These are phyloP conservation scores for Eira barbara DNA, from an alignment of 2,113 vertebrate species.

Conservation along the genomic window DNA sequence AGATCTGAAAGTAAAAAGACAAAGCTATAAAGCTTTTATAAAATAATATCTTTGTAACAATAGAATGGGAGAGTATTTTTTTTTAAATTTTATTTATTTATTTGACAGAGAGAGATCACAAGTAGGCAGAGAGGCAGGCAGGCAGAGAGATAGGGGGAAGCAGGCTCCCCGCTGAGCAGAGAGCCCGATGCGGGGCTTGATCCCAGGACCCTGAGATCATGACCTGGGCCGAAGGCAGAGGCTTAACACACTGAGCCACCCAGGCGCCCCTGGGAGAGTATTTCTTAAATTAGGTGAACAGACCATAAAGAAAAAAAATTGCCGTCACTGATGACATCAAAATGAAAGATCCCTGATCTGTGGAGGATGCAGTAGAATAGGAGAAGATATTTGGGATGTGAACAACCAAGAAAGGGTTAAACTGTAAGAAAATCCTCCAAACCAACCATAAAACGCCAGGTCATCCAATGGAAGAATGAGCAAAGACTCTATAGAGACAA, in stretches of 20 bases:
- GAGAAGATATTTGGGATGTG: background rate
- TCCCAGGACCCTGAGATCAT: no score
- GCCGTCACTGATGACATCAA: background rate
- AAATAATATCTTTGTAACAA: background rate
- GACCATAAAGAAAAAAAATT: background rate
- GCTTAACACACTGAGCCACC: no score
- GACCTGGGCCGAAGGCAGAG: no score
- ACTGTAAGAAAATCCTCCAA: background rate
- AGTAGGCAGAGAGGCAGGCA: no score
- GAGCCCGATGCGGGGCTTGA: no score
- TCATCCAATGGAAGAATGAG: background rate
- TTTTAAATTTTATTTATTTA: no score
- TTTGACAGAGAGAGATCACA: no score
- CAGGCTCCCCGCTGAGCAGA: no score
- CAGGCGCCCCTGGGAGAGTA: background rate
- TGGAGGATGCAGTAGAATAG: background rate
- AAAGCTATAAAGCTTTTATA: background rate
- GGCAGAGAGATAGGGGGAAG: no score
- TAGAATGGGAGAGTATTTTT: background rate
- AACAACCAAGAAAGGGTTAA: background rate
- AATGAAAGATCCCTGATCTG: background rate
- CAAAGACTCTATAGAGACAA: background rate
- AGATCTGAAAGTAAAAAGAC: background rate
- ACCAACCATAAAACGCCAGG: background rate
- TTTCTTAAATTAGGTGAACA: background rate